Conservation (phyloP, 1,140 invertebrate species). For the Cyclina sinensis region DNA sequence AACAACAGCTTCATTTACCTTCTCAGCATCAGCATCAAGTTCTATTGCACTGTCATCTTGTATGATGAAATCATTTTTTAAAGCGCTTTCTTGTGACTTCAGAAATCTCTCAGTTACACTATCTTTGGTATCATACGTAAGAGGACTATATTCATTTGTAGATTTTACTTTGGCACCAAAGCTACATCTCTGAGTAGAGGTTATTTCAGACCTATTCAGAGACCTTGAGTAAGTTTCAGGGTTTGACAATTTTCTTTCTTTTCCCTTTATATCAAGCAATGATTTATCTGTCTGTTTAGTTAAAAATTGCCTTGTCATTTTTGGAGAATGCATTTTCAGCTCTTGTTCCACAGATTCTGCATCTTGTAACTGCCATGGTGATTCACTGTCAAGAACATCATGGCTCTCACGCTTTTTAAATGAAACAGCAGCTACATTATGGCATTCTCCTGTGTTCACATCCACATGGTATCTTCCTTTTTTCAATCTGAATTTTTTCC, state of each 20-base stretch:
- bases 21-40: slow-evolving; percentile 24
- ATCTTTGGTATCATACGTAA: slow-evolving; percentile 48
- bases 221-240: slow-evolving; percentile 4
- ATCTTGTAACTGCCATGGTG: slow-evolving; percentile 3
- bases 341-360: background rate
- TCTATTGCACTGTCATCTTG: slow-evolving; percentile 64
- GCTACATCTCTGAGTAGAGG: slow-evolving; percentile 11
- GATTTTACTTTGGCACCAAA: background rate
- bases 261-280: background rate
- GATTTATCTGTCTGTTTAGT: background rate
- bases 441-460: slow-evolving; percentile 59
- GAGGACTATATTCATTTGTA: slow-evolving; percentile 47
- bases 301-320: background rate
- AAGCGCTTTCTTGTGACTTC: slow-evolving; percentile 6
- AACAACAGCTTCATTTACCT: background rate
- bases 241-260: slow-evolving; percentile 23
- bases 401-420: slow-evolving; percentile 57
- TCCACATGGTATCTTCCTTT: slow-evolving; percentile 58
- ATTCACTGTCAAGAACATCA: slow-evolving; percentile 20
- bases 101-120: slow-evolving; percentile 1
- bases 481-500: slow-evolving; percentile 58
- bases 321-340: background rate
- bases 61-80: slow-evolving; percentile 10
- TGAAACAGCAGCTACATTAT: slow-evolving; percentile 47
- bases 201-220: background rate